Evolutionary conservation across 2,888 invertebrate species (phyloP), one percentile per base, ranked within the genome.

Genomic region (Cancer borealis): DNA sequence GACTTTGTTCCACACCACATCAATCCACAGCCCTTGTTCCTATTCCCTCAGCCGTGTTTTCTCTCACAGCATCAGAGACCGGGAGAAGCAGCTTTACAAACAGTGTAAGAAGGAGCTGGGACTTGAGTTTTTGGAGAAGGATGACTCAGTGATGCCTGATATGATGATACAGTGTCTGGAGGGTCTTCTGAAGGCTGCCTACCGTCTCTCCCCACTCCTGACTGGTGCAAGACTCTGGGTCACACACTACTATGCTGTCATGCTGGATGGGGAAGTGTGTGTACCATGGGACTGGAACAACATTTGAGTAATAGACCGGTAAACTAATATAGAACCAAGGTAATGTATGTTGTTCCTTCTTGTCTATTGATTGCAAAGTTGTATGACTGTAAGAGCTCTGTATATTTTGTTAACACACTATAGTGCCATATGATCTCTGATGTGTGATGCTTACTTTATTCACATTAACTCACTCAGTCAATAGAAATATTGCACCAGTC

Each of bases 81-180:
- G 98, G 45, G 99, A 99, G 96, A 97, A 97, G 95, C 97, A 98
- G 88, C 97, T 99, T 3, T 97, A 98, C 96, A 97, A 97, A 88
- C 97, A 97, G 96, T 98, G 98, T 88, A 95, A 96, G 84, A 96
- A 97, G 88, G 97, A 98, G 96, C 97, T 99, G 49, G 97, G 97
- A 17, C 97, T 99, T 54, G 97, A 97, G 54, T 97, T 97, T n/a
- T 97, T 99, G 1, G 97, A 97, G 95, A 99, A 99, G 97, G 99
- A 99, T 96, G 99, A 99, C 96, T 98, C 98, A 96, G 98, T 99
- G 17, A 98, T 98, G 0, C 98, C 99, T 0, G 98, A 98, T 95
- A 97, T 98, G 95, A 99, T 99, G 99, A 98, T 99, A 95, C 97
- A 97, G 94, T 98, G 98, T 96, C 98, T 98, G 96, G 97, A 98